A percentile compares a stretch with the other conserved stretches of the same genome.
Conservation (phyloP, 2,888 invertebrate species). For the Lottia gigantea region DNA sequence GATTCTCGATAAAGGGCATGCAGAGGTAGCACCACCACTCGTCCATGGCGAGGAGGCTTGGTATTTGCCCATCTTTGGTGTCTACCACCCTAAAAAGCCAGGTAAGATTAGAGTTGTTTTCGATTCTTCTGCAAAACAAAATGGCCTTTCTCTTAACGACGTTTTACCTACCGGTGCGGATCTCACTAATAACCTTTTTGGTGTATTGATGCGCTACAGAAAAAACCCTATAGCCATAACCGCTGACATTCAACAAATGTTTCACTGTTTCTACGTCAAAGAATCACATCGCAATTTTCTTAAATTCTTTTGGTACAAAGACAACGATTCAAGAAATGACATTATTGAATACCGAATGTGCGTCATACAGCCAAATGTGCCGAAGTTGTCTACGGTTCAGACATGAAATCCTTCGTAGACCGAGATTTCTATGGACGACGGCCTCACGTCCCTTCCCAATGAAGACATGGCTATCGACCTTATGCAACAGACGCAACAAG, state of each 20-base stretch:
- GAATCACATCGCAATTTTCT: conserved; percentile 31
- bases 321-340: conserved; percentile 28
- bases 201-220: conserved; percentile 32
- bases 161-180: conserved; percentile 28
- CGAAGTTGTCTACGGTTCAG: background rate
- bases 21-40: conserved; percentile 32
- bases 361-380: background rate
- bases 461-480: conserved; percentile 24
- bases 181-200: conserved; percentile 32
- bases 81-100: conserved; percentile 33
- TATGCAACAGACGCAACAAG: conserved; percentile 29
- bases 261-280: conserved; percentile 30
- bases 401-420: conserved; percentile 21
- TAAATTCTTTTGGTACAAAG: conserved; percentile 35
- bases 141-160: conserved; percentile 29
- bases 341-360: conserved; percentile 35
- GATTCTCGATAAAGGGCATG: conserved; percentile 24
- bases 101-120: conserved; percentile 28
- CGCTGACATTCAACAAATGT: conserved; percentile 37
- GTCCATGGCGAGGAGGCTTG: conserved; percentile 9
- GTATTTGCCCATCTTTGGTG: conserved; percentile 33
- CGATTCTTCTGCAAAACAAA: conserved; percentile 27
- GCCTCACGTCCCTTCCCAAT: conserved; percentile 28
- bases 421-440: conserved; percentile 40
- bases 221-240: conserved; percentile 24